Evolutionary conservation across 2,888 invertebrate genomes (phyloP).

Genomic region (Pyrgus malvae): DNA sequence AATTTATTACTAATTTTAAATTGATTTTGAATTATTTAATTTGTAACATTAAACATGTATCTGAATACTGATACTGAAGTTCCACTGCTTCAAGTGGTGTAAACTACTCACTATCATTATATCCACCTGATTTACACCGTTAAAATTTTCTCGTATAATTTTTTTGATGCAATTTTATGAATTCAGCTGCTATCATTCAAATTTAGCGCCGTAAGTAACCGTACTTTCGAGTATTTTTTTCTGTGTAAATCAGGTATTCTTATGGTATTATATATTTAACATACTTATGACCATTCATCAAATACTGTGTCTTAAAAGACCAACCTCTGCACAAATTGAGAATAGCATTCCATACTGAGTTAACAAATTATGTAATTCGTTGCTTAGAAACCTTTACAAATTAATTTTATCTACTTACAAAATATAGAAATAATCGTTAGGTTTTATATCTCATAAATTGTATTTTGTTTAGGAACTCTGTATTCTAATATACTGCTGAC

Average conservation of each 20-base stretch:
- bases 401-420: conserved; percentile 63
- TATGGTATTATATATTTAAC: conserved; percentile 11
- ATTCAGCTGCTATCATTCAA: background rate
- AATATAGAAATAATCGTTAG: conserved; percentile 62
- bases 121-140: background rate
- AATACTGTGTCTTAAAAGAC: conserved; percentile 31
- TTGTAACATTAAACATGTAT: conserved; percentile 14
- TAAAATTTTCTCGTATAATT: background rate
- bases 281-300: conserved; percentile 15
- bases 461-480: conserved; percentile 75
- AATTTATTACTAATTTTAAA: conserved; percentile 35
- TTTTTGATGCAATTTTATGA: background rate
- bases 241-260: background rate
- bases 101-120: conserved; percentile 6
- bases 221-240: too few species aligned
- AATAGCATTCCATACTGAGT: conserved; percentile 38
- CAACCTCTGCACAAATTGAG: conserved; percentile 23
- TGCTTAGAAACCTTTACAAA: conserved; percentile 75
- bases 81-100: conserved; percentile 6
- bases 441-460: conserved; percentile 58
- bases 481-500: conserved; percentile 62
- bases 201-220: too few species aligned
- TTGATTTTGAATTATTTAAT: conserved; percentile 29
- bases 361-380: conserved; percentile 69
- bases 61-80: conserved; percentile 24